Evolutionary conservation across 2,797 vertebrate species (phyloP).

Genomic region (Melanogrammus aeglefinus): DNA sequence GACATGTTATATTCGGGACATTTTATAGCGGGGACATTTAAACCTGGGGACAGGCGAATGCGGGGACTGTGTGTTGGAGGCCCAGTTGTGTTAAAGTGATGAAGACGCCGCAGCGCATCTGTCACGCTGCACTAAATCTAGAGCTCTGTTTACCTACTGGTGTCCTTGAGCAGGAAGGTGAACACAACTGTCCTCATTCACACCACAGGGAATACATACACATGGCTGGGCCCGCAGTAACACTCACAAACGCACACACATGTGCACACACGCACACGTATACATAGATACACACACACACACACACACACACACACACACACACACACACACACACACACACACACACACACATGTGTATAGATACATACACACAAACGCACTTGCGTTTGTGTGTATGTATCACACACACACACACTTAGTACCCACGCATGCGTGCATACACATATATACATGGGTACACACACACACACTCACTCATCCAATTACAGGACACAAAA

Average conservation of each 20-base stretch:
- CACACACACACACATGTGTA: background rate
- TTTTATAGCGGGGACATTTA: no score
- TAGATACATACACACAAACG: background rate
- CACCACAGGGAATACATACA: constrained; percentile 47
- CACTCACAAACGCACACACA: constrained; percentile 27
- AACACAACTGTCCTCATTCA: constrained; percentile 60
- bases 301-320: background rate
- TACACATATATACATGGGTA: background rate
- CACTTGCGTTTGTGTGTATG: no score
- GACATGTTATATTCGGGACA: no score
- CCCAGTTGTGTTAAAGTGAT: background rate
- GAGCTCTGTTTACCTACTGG: constrained; percentile 72
- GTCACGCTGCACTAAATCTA: constrained; percentile 65
- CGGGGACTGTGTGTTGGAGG: background rate
- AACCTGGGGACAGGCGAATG: background rate
- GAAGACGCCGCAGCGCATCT: background rate
- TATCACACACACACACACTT: background rate
- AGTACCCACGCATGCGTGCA: constrained; percentile 3
- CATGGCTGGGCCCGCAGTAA: constrained; percentile 15
- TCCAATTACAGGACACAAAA: background rate
- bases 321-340: background rate
- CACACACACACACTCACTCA: background rate
- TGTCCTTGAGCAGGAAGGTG: constrained; percentile 76
- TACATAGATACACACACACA: background rate
- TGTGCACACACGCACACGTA: constrained; percentile 7